phyloP scores from a whole-genome alignment of 2,113 vertebrate genomes.

The Datnioides undecimradiatus region DNA sequence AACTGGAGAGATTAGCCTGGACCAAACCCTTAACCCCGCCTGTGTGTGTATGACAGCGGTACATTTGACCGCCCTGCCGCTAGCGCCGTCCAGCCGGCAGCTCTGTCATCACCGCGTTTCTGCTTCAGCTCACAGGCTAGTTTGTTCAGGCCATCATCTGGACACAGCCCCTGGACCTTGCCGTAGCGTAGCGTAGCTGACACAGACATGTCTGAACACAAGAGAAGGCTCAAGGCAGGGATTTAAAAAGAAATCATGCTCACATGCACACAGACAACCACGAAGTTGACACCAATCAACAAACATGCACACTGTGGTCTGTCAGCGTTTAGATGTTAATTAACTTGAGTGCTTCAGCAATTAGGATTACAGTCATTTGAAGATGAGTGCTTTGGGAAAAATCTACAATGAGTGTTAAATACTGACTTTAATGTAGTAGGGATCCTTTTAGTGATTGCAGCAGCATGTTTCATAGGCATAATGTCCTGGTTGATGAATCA shows the following conservation, averaged over 20 bases:
- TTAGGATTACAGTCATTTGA: conserved; percentile 50
- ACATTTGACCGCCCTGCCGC: conserved; percentile 25
- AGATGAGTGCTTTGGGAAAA: conserved; percentile 42
- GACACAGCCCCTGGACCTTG: conserved; percentile 5
- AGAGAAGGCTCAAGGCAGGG: conserved; percentile 20
- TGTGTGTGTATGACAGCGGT: conserved; percentile 37
- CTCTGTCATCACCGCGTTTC: conserved; percentile 63
- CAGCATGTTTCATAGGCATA: conserved; percentile 16
- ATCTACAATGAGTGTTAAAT: conserved; percentile 22
- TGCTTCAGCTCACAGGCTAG: conserved; percentile 61
- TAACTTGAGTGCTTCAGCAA: conserved; percentile 50
- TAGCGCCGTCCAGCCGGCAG: conserved; percentile 35
- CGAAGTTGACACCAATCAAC: conserved; percentile 12
- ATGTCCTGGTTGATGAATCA: conserved; percentile 27
- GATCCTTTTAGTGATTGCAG: conserved; percentile 26
- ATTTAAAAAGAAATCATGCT: conserved; percentile 14
- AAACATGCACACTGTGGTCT: conserved; percentile 12
- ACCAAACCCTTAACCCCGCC: conserved; percentile 43
- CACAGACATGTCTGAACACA: conserved; percentile 29
- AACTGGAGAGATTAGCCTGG: conserved; percentile 53
- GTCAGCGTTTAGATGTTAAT: conserved; percentile 47
- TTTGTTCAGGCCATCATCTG: conserved; percentile 32
- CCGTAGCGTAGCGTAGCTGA: conserved; percentile 37
- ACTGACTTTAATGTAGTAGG: background rate
- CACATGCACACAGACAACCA: background rate